Evolutionary conservation across 2,797 vertebrate species (phyloP).

Genomic region (Acanthiza pusilla): DNA sequence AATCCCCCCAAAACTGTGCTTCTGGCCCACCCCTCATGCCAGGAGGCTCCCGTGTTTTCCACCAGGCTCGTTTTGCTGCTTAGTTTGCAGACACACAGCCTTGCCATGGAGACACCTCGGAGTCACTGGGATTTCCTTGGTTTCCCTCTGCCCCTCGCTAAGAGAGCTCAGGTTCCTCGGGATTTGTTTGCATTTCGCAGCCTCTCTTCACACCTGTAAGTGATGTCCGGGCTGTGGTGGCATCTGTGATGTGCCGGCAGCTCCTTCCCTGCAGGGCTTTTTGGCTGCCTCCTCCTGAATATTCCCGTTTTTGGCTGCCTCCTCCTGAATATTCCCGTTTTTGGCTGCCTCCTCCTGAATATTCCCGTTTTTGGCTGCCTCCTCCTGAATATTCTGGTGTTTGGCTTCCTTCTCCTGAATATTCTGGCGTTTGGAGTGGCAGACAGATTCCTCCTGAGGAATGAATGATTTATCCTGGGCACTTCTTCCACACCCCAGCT

Average conservation of each 20-base stretch:
- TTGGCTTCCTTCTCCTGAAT: neutral
- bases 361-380: neutral
- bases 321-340: neutral
- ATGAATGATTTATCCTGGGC: neutral
- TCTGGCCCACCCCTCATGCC: accelerated
- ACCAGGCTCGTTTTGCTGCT: neutral
- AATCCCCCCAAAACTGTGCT: accelerated
- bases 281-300: no score
- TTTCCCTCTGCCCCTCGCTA: neutral
- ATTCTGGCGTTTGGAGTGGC: neutral
- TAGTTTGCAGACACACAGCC: neutral
- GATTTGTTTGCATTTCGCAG: neutral
- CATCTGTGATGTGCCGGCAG: neutral
- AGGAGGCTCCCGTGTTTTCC: neutral
- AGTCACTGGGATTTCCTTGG: neutral
- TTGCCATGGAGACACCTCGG: neutral
- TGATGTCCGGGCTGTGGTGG: neutral
- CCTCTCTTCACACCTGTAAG: neutral
- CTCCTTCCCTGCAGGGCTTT: neutral
- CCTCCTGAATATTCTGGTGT: neutral
- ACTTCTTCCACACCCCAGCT: neutral
- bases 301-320: neutral
- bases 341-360: neutral
- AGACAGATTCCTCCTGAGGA: neutral
- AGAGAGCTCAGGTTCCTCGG: neutral